Percentiles rank a stretch among this genome's conserved stretches.
phyloP scores from a whole-genome alignment of 2,113 vertebrate genomes.

The Poeciliopsis occidentalis region DNA sequence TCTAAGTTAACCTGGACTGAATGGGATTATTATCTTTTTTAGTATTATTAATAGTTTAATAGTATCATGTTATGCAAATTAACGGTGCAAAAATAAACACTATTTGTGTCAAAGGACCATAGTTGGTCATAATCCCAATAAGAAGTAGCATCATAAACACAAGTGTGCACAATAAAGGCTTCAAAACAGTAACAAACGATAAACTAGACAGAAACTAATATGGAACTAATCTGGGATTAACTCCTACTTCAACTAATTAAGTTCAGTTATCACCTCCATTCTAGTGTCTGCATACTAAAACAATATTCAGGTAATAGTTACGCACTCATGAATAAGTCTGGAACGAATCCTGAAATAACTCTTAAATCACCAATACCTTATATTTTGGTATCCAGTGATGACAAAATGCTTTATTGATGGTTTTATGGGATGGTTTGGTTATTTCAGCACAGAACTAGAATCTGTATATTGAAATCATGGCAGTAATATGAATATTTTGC shows the following conservation, averaged over 20 bases:
- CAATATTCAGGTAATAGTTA: neutral
- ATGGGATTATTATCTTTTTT: neutral
- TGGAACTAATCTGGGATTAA: no score
- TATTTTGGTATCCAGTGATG: no score
- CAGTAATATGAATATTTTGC: no score
- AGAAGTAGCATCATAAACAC: neutral
- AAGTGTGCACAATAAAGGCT: neutral
- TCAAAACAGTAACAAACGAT: neutral
- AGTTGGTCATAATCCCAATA: neutral
- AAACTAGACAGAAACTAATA: no score
- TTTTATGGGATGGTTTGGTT: no score
- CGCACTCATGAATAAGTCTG: neutral
- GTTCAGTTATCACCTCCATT: neutral
- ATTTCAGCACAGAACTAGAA: no score
- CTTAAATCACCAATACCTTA: no score
- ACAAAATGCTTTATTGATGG: no score
- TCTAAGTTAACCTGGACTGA: no score
- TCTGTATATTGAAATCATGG: no score
- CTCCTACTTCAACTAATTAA: no score
- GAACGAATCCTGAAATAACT: neutral
- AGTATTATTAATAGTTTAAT: neutral
- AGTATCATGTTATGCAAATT: neutral
- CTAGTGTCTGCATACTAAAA: neutral
- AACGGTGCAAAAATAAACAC: neutral
- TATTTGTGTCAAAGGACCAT: neutral